Conservation (phyloP, 2,888 invertebrate species). For the Exephanes ischioxanthus region DNA sequence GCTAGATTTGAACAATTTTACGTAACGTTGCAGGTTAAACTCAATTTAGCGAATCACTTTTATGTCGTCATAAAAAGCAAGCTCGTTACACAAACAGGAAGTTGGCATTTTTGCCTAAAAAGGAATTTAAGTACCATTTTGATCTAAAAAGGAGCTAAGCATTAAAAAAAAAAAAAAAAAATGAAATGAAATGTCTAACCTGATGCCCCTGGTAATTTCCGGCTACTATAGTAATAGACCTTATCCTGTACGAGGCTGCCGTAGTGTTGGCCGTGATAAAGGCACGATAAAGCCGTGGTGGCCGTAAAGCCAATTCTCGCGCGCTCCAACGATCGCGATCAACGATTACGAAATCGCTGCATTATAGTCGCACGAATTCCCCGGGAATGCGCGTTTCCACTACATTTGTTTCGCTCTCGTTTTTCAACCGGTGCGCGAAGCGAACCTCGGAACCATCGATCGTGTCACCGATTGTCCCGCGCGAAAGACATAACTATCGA, state of each 20-base stretch:
- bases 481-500: constrained; percentile 31
- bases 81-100: neutral
- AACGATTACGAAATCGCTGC: constrained; percentile 76
- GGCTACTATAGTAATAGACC: neutral
- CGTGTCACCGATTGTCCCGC: constrained; percentile 51
- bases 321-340: constrained; percentile 52
- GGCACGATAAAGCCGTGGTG: neutral
- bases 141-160: neutral
- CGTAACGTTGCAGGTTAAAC: neutral
- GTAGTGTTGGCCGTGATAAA: neutral
- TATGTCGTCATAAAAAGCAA: neutral
- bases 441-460: constrained; percentile 35
- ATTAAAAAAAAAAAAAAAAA: neutral
- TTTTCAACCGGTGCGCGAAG: constrained; percentile 20
- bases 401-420: constrained; percentile 59
- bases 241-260: neutral
- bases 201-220: neutral
- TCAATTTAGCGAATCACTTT: neutral
- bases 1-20: neutral
- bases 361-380: constrained; percentile 74
- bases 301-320: constrained; percentile 33
- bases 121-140: constrained; percentile 6
- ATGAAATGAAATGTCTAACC: neutral
- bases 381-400: constrained; percentile 46
- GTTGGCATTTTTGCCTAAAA: neutral